Base-by-base conservation (phyloP, 2,113 vertebrate species). In the Boleophthalmus pectinirostris region DNA sequence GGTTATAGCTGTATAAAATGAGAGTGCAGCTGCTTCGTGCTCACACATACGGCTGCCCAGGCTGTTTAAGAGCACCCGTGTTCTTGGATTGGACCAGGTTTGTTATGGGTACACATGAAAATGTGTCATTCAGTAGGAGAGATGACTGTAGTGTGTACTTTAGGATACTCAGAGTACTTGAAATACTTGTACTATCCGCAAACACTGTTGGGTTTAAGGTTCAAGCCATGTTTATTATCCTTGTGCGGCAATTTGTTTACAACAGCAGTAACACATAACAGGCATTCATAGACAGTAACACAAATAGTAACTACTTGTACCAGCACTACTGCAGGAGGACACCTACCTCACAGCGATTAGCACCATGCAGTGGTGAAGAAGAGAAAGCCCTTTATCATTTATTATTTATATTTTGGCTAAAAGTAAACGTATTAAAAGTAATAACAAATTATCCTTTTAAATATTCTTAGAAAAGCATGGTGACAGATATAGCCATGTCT, bases 1-100 rank as follows among this genome's bases (percentile, higher is more conserved):
- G 69, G 75, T 88, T 87, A 89, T 90, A 84, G 82, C 79, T 77
- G 75, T 78, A 66, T 86, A 80, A 87, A 90, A 82, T 33, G 75
- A 16, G 74, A 76, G 72, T 74, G 83, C 87, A 85, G 84, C 75
- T 74, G 85, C 64, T 84, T 68, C 66, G 54, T 75, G 73, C 70
- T 65, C 68, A 57, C 68, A 67, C 86, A 75, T 81, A 82, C 75
- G 82, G 72, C 70, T 68, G 18, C 53, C 58, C 69, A 69, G 56
- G 33, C 4, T 51, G 81, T 81, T 85, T 79, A 84, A 83, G 74
- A 74, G 70, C 77, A 69, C 77, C 79, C 20, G 21, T 79, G 47
- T 86, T 74, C 79, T 69, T 67, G 70, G 79, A 68, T 78, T 71
- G 20, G 66, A 47, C 51, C 61, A 47, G 65, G 23, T 46, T 75